A percentile compares a stretch with the other conserved stretches of the same genome.
Conservation (phyloP, 2,113 vertebrate genomes). For the human region GRCh38 chr12:99428001-99428500, state of each 20-base stretch:
- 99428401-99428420: background rate
- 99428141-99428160: background rate
- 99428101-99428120: background rate
- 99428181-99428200: background rate
- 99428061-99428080: background rate
- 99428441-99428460: background rate
- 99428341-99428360: no score
- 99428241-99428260: background rate
- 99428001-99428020: background rate
- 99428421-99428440: background rate
- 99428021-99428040: background rate
- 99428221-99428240: background rate
- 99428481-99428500: background rate
- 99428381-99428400: background rate
- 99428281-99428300: background rate
- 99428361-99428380: background rate
- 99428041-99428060: background rate
- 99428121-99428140: background rate
- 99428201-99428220: background rate
- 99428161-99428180: background rate
- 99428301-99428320: no score
- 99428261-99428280: background rate
- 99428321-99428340: background rate
- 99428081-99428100: background rate
- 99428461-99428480: background rate